Percentiles rank a stretch among this genome's conserved stretches.
Evolutionary conservation across 2,888 invertebrate genomes (phyloP).

Genomic region (Suillia variegata): DNA sequence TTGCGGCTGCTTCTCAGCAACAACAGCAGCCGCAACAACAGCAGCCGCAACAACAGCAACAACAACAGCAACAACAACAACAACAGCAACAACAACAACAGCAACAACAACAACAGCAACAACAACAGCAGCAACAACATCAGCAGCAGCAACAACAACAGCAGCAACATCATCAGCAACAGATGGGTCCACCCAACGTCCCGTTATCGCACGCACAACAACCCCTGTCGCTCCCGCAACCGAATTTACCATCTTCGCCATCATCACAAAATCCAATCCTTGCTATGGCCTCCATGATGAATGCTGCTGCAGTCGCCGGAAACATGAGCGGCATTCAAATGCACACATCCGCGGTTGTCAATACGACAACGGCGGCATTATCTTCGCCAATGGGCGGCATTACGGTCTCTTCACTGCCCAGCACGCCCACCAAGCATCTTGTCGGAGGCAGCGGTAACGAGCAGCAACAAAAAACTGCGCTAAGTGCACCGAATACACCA

Average conservation of each 20-base stretch:
- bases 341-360: conserved; percentile 1
- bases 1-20: conserved; percentile 31
- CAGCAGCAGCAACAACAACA: conserved; percentile 32
- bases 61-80: conserved; percentile 30
- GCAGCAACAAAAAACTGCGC: conserved; percentile 30
- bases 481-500: conserved; percentile 39
- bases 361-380: not conserved
- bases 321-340: conserved; percentile 15
- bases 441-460: conserved; percentile 25
- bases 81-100: conserved; percentile 62
- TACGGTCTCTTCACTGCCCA: conserved; percentile 34
- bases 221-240: not conserved
- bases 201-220: no score
- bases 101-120: conserved; percentile 61
- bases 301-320: conserved; percentile 35
- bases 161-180: conserved; percentile 13
- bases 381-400: conserved; percentile 32
- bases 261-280: conserved; percentile 62
- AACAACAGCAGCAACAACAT: conserved; percentile 54
- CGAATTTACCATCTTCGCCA: conserved; percentile 34
- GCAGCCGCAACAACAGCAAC: conserved; percentile 45
- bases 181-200: not conserved
- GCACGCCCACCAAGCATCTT: conserved; percentile 44
- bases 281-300: conserved; percentile 58
- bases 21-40: conserved; percentile 34